Conservation (phyloP, 2,888 invertebrate genomes). For the Drosophila neotestacea region DNA sequence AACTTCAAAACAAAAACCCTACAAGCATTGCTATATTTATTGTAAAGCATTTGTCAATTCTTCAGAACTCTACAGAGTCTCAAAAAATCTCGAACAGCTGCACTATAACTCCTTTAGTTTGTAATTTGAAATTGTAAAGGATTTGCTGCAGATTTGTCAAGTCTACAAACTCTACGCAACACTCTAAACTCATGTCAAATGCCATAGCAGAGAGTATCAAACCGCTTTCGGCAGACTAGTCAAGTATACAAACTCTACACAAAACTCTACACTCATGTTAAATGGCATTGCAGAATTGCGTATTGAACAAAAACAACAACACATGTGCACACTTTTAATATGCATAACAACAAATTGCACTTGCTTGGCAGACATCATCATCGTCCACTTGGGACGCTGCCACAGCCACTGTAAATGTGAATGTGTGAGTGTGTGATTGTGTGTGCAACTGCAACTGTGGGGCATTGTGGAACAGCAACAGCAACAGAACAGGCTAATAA, state of each 20-base stretch:
- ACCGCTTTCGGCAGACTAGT: background rate
- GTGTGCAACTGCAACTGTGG: conserved; percentile 24
- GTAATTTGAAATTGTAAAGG: background rate
- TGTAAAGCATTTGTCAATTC: background rate
- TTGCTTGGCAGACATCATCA: conserved; percentile 73
- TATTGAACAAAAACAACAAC: conserved; percentile 2
- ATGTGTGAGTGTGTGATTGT: background rate
- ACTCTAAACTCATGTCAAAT: conserved; percentile 22
- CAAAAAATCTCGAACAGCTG: background rate
- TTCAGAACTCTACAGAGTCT: conserved; percentile 2
- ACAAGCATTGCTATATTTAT: background rate
- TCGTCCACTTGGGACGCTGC: conserved; percentile 18
- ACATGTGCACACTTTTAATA: conserved; percentile 36
- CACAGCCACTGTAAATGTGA: conserved; percentile 7
- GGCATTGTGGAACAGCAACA: conserved; percentile 61
- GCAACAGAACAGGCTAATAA: conserved; percentile 66
- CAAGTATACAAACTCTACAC: conserved; percentile 33
- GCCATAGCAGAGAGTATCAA: background rate
- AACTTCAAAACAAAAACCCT: conserved; percentile 19
- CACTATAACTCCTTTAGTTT: background rate
- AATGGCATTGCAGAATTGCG: background rate
- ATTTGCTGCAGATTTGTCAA: background rate
- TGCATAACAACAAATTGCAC: conserved; percentile 73
- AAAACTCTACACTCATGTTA: conserved; percentile 27
- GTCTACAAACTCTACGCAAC: conserved; percentile 35